phyloP scores from a whole-genome alignment of 2,888 invertebrate genomes.

The Diploptera punctata region DNA sequence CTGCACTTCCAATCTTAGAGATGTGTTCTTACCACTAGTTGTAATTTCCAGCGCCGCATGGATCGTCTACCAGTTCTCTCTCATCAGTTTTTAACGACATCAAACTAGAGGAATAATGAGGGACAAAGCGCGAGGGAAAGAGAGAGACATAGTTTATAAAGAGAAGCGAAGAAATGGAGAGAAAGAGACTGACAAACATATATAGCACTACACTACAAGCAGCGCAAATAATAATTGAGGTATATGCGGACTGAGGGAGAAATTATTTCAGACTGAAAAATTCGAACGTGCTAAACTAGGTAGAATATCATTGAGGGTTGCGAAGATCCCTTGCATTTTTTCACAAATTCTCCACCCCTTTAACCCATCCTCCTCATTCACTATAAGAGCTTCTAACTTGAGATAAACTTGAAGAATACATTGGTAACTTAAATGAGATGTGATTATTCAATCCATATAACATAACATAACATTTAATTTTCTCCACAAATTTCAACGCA shows the following conservation, averaged over 20 bases:
- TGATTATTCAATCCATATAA: no score
- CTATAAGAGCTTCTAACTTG: not conserved
- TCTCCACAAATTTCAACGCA: no score
- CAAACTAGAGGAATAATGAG: constrained; percentile 8
- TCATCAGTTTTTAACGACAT: not conserved
- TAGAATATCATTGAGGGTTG: constrained; percentile 13
- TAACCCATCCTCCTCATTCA: not conserved
- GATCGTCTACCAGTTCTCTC: not conserved
- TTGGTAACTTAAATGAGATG: not conserved
- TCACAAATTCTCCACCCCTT: no score
- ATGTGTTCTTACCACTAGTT: not conserved
- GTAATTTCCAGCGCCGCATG: not conserved
- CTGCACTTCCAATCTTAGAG: not conserved
- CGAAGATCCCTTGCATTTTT: constrained; percentile 14
- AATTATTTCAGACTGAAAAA: constrained; percentile 24
- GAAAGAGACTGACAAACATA: not conserved
- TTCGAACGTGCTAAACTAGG: constrained; percentile 27
- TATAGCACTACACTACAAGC: not conserved
- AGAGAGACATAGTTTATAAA: not conserved
- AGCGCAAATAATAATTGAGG: constrained; percentile 16
- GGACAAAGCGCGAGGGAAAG: not conserved
- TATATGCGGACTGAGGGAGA: not conserved
- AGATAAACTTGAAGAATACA: not conserved
- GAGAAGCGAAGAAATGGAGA: not conserved
- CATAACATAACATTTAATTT: no score